Evolutionary conservation across 2,888 invertebrate species (phyloP).

Genomic region (Phlogophora meticulosa): DNA sequence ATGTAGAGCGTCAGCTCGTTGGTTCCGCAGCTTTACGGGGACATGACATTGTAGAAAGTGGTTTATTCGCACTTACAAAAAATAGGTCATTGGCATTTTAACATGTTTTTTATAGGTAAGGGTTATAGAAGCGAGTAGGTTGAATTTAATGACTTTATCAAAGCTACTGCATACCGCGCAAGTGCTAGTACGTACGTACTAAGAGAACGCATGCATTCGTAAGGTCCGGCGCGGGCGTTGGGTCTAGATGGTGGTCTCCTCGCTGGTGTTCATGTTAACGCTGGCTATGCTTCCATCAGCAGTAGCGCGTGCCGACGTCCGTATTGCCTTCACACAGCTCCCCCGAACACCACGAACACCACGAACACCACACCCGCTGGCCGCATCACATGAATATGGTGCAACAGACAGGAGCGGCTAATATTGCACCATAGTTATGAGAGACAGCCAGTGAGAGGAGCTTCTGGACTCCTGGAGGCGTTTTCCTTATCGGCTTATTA

Average conservation of each 20-base stretch:
- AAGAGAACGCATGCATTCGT: background rate
- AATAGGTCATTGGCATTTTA: background rate
- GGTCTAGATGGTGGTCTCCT: background rate
- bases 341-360: no score
- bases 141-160: background rate
- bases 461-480: no score
- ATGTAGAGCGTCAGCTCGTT: background rate
- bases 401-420: slow-evolving; percentile 10
- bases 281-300: no score
- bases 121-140: background rate
- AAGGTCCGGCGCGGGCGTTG: background rate
- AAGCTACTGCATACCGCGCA: background rate
- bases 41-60: background rate
- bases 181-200: background rate
- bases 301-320: no score
- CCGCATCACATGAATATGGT: slow-evolving; percentile 31
- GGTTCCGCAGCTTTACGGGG: background rate
- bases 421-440: no score
- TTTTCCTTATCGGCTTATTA: no score
- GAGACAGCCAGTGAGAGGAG: no score
- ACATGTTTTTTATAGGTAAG: background rate
- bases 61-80: slow-evolving; percentile 3
- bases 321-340: no score
- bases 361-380: no score
- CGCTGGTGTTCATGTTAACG: no score